Evolutionary conservation across 2,797 vertebrate genomes (phyloP), one percentile per base, ranked within the genome.

Genomic region (Callimico goeldii): DNA sequence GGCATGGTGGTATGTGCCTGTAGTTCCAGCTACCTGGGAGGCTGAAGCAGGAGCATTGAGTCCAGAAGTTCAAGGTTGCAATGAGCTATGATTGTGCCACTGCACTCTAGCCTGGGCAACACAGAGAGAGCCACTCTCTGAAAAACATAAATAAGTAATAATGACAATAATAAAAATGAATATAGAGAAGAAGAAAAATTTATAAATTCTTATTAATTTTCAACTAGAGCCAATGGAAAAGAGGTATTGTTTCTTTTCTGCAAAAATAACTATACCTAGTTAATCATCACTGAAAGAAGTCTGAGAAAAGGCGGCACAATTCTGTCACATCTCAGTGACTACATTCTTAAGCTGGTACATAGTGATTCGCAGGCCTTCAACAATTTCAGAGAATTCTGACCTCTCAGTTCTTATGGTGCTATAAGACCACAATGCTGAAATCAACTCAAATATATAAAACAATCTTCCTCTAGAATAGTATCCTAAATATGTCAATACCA

Each of bases 171-270:
- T 33, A 67, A 67, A n/a, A 67, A 67, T n/a, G 7, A 67, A 67
- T 17, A 76, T 17, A 5, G 5, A 90, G 30, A 82, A 92, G 58
- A 50, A 50, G 11, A 79, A 48, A 93, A 93, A 61, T 80, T 33
- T 85, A 24, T n/a, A 90, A 48, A 61, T 87, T 76, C n/a, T 90
- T 76, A 86, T 90, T 86, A 80, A n/a, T 70, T 95, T 91, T 90
- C 57, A 93, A 72, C 76, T 83, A 67, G 58, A 67, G 33, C 13
- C 89, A 83, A 61, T 70, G 19, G 36, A 2, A 89, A 77, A 36
- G 30, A 88, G 8, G 92, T 0, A 88, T 19, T n/a, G 28, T 2
- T 87, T 28, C 20, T 88, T 94, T n/a, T 89, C 52, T 83, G 28
- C 24, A 86, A 86, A 95, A 96, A 57, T 26, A 58, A 8, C 20